These are phyloP conservation scores for Cosmia pyralina DNA, from an alignment of 2,888 invertebrate genomes.

Conservation along the genomic window DNA sequence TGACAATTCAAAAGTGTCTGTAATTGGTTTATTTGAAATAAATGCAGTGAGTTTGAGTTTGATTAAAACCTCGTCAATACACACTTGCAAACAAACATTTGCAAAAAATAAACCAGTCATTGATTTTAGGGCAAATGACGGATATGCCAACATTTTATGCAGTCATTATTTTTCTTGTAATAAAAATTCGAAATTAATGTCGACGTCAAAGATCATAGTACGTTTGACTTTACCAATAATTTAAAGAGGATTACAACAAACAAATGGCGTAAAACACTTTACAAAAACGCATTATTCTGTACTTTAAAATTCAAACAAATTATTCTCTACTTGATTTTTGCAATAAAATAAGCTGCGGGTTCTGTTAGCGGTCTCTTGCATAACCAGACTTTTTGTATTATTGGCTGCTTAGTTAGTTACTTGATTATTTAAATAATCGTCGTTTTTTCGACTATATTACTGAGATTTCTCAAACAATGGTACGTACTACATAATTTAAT, in stretches of 20 bases:
- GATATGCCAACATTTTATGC: conserved; percentile 19
- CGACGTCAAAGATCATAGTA: conserved; percentile 27
- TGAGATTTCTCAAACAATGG: too few relatives aligned
- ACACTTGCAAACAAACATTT: not conserved
- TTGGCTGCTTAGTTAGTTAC: too few relatives aligned
- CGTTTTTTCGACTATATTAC: too few relatives aligned
- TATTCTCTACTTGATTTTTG: conserved; percentile 4
- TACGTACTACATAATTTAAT: too few relatives aligned
- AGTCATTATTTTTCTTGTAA: conserved; percentile 37
- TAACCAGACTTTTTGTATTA: too few relatives aligned
- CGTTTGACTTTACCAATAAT: conserved; percentile 54
- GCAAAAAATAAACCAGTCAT: conserved; percentile 5
- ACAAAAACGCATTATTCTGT: conserved; percentile 23
- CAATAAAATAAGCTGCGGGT: not conserved
- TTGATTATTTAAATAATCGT: too few relatives aligned
- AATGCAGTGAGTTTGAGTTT: too few relatives aligned
- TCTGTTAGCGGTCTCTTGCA: too few relatives aligned
- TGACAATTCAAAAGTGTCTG: too few relatives aligned
- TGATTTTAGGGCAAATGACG: conserved; percentile 29
- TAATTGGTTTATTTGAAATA: too few relatives aligned
- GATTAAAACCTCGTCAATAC: too few relatives aligned
- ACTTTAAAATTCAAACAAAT: not conserved
- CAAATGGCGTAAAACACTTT: conserved; percentile 42
- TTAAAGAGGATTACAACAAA: conserved; percentile 47
- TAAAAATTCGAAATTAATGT: conserved; percentile 37